Percentiles rank a stretch among this genome's conserved stretches.
Conservation (phyloP, 2,113 vertebrate genomes). For the Brachypteracias leptosomus region DNA sequence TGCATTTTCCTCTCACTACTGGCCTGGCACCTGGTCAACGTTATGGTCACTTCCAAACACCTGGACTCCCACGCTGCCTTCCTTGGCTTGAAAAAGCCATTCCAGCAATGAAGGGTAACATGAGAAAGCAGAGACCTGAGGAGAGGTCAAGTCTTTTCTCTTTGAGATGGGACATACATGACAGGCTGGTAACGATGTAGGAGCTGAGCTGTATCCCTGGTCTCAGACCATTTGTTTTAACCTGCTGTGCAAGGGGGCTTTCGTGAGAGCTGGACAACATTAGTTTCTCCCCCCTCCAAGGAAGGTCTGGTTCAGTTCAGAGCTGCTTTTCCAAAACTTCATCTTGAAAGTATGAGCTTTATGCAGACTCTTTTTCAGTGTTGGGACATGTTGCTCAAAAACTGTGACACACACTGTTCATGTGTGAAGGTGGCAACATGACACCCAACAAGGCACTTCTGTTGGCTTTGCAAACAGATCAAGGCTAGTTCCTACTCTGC, state of each 20-base stretch:
- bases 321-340: neutral
- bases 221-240: neutral
- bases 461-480: neutral
- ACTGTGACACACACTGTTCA: neutral
- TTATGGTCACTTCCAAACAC: neutral
- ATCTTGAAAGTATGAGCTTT: neutral
- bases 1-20: neutral
- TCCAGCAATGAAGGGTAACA: neutral
- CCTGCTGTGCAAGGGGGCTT: neutral
- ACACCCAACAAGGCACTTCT: neutral
- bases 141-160: neutral
- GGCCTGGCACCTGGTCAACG: neutral
- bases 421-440: neutral
- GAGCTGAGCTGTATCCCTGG: neutral
- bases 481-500: conserved; percentile 4
- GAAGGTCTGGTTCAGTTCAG: neutral
- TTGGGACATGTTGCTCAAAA: neutral
- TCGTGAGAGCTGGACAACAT: accelerated
- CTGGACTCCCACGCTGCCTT: neutral
- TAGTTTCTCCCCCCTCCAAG: neutral
- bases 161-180: accelerated
- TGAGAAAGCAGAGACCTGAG: neutral
- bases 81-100: neutral
- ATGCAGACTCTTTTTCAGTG: neutral
- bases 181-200: neutral